Evolutionary conservation across 2,797 vertebrate genomes (phyloP), one percentile per base, ranked within the genome.

Genomic region (Pterois miles): DNA sequence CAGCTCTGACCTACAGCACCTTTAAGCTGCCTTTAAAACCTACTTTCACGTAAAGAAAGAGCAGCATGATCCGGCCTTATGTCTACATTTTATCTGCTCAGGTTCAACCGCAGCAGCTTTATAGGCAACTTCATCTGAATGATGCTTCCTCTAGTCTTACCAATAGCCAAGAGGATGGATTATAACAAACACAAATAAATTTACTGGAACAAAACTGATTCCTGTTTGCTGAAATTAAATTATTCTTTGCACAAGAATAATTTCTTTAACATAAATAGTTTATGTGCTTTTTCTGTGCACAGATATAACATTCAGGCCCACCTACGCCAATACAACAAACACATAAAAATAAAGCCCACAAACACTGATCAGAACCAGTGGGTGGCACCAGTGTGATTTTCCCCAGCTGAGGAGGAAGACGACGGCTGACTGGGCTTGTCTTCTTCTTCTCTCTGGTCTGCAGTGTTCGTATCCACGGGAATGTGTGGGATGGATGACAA

Each of bases 301-400:
- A 18, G 10, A 18, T 11, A 48, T 22, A 58, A 43, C 48, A 5
- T 8, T 14, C 16, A 46, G 40, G 22, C 36, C 16, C 13, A 1
- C 16, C n/a, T 33, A 36, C 58, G 96, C 95, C 0, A 95, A 92
- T 78, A 97, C 92, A 89, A 96, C 95, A 29, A 95, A 93, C 74
- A 95, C 93, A 89, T 97, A 0, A 43, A 78, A 71, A 71, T 22
- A 81, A 56, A 96, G 80, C 95, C 95, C 83, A 43, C 40, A 43
- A 46, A 94, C 96, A 70, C 94, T 4, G 29, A 68, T 69, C 74
- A 59, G 71, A 53, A 0, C 53, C 54, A 2, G 96, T 50, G 53
- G 60, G 71, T 34, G 60, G 57, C 40, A 48, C 14, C 40, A 12
- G 60, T 27, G 68, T 72, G 27, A 85, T 84, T 77, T 83, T 78